A percentile compares a stretch with the other conserved stretches of the same genome.
phyloP scores from a whole-genome alignment of 2,888 invertebrate genomes.

The Cheilosia variabilis region DNA sequence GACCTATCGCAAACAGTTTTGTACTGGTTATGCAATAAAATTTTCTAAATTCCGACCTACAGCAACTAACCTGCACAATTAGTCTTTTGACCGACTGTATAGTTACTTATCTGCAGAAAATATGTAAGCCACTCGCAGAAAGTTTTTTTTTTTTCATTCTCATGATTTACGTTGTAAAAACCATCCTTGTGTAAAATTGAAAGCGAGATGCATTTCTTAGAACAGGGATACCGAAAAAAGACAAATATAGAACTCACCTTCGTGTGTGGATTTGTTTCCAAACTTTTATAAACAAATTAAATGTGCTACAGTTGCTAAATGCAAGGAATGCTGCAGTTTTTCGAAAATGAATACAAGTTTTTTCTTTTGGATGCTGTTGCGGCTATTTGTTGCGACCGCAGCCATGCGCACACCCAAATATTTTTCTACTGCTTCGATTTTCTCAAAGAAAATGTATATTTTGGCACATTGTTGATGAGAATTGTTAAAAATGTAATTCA shows the following conservation, averaged over 20 bases:
- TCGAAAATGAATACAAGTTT: conserved; percentile 42
- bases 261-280: background rate
- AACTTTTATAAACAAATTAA: conserved; percentile 8
- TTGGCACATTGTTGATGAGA: background rate
- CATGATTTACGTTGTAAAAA: conserved; percentile 18
- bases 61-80: background rate
- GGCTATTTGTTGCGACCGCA: conserved; percentile 71
- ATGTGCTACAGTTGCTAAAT: background rate
- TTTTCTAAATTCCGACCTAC: background rate
- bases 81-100: conserved; percentile 35
- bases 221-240: background rate
- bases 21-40: no score
- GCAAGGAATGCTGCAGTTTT: conserved; percentile 34
- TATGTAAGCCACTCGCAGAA: background rate
- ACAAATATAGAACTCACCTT: conserved; percentile 11
- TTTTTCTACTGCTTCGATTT: background rate
- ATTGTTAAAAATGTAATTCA: background rate
- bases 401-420: conserved; percentile 67
- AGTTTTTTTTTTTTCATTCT: conserved; percentile 11
- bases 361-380: conserved; percentile 62
- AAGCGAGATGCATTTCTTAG: conserved; percentile 5
- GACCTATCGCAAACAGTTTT: no score
- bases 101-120: conserved; percentile 8
- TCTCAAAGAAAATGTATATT: background rate
- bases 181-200: background rate